Evolutionary conservation across 2,797 vertebrate genomes (phyloP).

Genomic region (Synaphobranchus kaupii): DNA sequence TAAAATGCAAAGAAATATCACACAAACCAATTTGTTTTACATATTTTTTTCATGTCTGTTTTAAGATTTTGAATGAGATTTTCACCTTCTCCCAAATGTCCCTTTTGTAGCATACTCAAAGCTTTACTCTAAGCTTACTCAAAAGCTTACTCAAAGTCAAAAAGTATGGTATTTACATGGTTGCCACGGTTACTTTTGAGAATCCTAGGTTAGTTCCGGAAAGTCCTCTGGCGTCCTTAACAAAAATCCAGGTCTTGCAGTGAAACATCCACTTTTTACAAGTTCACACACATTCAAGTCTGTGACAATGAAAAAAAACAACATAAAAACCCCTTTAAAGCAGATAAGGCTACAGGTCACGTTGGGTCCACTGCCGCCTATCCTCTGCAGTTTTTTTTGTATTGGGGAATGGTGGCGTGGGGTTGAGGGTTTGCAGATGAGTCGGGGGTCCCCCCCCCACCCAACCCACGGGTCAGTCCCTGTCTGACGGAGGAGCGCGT

Average conservation of each 20-base stretch:
- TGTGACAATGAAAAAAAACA: constrained; percentile 70
- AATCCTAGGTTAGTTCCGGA: constrained; percentile 55
- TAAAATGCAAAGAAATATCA: constrained; percentile 44
- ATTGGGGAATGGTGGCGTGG: constrained; percentile 26
- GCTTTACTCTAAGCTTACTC: constrained; percentile 50
- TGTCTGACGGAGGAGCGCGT: constrained; percentile 58
- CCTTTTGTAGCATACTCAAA: constrained; percentile 71
- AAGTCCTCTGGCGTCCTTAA: constrained; percentile 60
- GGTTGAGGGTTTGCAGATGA: constrained; percentile 44
- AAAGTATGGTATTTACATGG: constrained; percentile 76
- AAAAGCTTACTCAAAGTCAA: constrained; percentile 52
- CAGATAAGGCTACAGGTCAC: constrained; percentile 90
- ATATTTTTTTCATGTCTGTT: constrained; percentile 48
- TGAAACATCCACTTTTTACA: constrained; percentile 66
- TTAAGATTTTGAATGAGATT: constrained; percentile 49
- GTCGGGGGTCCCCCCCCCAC: constrained; percentile 55
- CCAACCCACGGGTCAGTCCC: constrained; percentile 60
- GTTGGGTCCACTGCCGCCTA: constrained; percentile 68
- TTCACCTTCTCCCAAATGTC: constrained; percentile 52
- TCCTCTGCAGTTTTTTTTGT: constrained; percentile 54
- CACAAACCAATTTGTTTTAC: constrained; percentile 48
- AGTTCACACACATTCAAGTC: constrained; percentile 58
- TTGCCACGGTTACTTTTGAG: constrained; percentile 49
- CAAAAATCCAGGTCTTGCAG: constrained; percentile 58
- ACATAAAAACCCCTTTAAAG: constrained; percentile 61